A percentile compares a stretch with the other conserved stretches of the same genome.
Conservation (phyloP, 2,797 vertebrate genomes). For the Chaenodraco wilsoni region DNA sequence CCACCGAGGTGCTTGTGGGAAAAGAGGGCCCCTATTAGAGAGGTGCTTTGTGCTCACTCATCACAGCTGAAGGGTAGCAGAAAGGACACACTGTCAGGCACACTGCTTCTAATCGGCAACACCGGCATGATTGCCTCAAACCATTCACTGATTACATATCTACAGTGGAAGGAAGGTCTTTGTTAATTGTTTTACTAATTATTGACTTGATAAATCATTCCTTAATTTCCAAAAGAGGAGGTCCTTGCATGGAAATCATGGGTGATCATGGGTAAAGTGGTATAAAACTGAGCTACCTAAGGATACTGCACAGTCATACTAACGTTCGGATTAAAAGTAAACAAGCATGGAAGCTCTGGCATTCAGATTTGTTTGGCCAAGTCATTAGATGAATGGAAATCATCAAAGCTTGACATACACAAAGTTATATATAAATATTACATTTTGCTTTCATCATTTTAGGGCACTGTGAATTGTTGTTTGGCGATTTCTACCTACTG, state of each 20-base stretch:
- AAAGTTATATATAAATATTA: conserved; percentile 15
- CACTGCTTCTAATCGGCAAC: conserved; percentile 71
- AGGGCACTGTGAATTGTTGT: conserved; percentile 6
- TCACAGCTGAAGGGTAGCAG: conserved; percentile 65
- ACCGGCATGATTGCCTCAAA: conserved; percentile 58
- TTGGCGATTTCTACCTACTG: conserved; percentile 27
- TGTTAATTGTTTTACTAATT: conserved; percentile 64
- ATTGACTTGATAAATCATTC: conserved; percentile 54
- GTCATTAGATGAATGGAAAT: conserved; percentile 19
- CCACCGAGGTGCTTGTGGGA: conserved; percentile 71
- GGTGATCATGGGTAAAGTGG: conserved; percentile 6
- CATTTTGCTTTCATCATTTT: conserved; percentile 9
- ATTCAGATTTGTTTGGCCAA: conserved; percentile 11
- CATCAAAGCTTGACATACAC: conserved; percentile 22
- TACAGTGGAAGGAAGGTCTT: conserved; percentile 46
- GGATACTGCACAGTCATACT: conserved; percentile 14
- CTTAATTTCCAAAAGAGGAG: conserved; percentile 33
- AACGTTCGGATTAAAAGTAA: conserved; percentile 37
- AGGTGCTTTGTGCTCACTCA: conserved; percentile 71
- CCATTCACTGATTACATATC: conserved; percentile 64
- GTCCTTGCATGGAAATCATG: conserved; percentile 27
- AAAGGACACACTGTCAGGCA: conserved; percentile 72
- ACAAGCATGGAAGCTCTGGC: conserved; percentile 17
- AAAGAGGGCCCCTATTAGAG: conserved; percentile 67
- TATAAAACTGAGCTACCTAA: conserved; percentile 2